Percentiles rank a stretch among this genome's conserved stretches.
These are phyloP conservation scores for Rhinoraja longicauda DNA, from an alignment of 2,797 vertebrate genomes.

Conservation along the genomic window DNA sequence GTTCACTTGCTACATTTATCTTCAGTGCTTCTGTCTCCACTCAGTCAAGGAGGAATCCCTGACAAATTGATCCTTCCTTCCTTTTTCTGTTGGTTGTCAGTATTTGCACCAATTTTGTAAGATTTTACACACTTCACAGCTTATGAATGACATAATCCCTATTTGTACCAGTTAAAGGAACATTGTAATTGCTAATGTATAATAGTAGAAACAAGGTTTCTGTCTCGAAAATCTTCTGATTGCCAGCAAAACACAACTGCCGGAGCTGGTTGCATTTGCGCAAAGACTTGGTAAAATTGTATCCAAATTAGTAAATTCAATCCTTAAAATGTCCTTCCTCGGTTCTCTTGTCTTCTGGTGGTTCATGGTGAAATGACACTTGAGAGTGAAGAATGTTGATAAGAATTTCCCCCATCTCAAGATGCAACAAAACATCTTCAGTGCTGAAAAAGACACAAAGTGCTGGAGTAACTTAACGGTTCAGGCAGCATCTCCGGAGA, in stretches of 20 bases:
- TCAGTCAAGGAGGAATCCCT: not conserved
- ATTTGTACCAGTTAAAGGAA: not conserved
- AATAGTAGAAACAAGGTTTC: not conserved
- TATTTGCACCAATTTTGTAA: not conserved
- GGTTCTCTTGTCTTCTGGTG: not conserved
- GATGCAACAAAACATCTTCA: not conserved
- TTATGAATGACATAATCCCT: not conserved
- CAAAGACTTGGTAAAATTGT: not conserved
- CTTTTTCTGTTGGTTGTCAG: not conserved
- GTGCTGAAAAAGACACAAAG: not conserved
- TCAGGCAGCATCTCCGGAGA: too few relatives aligned
- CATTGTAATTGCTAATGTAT: not conserved
- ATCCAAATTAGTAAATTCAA: not conserved
- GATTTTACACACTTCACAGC: not conserved
- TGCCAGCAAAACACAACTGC: not conserved
- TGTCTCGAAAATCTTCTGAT: not conserved
- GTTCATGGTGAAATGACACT: not conserved
- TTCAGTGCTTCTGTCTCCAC: not conserved
- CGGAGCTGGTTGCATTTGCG: not conserved
- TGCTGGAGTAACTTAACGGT: too few relatives aligned
- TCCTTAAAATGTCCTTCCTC: too few relatives aligned
- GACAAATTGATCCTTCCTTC: not conserved
- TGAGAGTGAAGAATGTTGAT: not conserved
- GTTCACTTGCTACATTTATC: too few relatives aligned
- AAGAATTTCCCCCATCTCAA: not conserved